phyloP scores from a whole-genome alignment of 2,113 vertebrate genomes.

The Gila orcuttii region DNA sequence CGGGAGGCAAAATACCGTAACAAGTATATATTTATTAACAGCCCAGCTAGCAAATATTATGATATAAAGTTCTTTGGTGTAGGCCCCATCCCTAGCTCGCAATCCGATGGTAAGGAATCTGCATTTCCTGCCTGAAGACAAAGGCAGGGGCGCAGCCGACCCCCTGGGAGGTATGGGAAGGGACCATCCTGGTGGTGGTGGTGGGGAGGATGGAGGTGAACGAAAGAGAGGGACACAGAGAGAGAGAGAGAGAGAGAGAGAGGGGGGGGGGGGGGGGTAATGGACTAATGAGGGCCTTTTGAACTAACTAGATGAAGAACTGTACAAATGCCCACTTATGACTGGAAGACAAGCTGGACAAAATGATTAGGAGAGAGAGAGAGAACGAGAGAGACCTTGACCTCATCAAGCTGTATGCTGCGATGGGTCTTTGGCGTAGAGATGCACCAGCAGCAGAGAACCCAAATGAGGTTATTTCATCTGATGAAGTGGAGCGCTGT shows the following conservation, averaged over 20 bases:
- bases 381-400: background rate
- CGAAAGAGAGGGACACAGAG: background rate
- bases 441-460: background rate
- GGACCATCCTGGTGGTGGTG: too few relatives aligned
- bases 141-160: too few relatives aligned
- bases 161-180: too few relatives aligned
- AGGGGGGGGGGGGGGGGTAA: background rate
- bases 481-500: slow-evolving; percentile 36
- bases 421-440: slow-evolving; percentile 4
- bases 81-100: too few relatives aligned
- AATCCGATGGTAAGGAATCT: too few relatives aligned
- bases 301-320: slow-evolving; percentile 43
- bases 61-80: too few relatives aligned
- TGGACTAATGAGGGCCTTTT: slow-evolving; percentile 24
- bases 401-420: background rate
- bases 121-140: too few relatives aligned
- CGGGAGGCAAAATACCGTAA: too few relatives aligned
- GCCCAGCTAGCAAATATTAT: too few relatives aligned
- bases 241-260: background rate
- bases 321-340: slow-evolving; percentile 55
- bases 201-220: too few relatives aligned
- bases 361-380: slow-evolving; percentile 57
- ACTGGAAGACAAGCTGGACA: slow-evolving; percentile 69
- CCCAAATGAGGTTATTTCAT: slow-evolving; percentile 26
- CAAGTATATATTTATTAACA: too few relatives aligned